Evolutionary conservation across 2,888 invertebrate species (phyloP).

Genomic region (Halictus ligatus): DNA sequence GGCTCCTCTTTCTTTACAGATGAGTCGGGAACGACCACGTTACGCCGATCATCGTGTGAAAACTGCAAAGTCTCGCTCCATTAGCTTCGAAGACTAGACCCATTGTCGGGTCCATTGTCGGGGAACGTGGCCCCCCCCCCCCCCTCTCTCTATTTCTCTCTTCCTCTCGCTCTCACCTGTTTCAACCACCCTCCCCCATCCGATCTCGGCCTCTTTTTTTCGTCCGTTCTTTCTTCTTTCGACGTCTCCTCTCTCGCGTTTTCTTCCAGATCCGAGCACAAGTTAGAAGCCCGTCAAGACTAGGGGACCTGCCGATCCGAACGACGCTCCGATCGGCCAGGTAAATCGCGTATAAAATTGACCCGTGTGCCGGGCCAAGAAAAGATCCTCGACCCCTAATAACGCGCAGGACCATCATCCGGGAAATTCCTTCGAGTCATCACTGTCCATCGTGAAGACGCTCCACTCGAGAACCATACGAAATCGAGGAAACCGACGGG

Average conservation of each 20-base stretch:
- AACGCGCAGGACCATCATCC: conserved; percentile 52
- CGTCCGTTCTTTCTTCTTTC: conserved; percentile 7
- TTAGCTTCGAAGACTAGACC: conserved; percentile 75
- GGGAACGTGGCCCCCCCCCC: conserved; percentile 60
- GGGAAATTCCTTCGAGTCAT: conserved; percentile 30
- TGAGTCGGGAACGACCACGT: conserved; percentile 58
- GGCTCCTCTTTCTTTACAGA: conserved; percentile 42
- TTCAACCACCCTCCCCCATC: conserved; percentile 6
- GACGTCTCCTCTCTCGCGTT: conserved; percentile 29
- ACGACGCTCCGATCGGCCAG: conserved; percentile 56
- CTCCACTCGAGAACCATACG: conserved; percentile 1
- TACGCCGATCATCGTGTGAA: conserved; percentile 77
- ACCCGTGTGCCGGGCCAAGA: conserved; percentile 23
- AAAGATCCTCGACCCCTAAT: conserved; percentile 48
- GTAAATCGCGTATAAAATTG: conserved; percentile 69
- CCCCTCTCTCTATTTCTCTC: neutral
- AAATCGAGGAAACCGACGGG: conserved; percentile 3
- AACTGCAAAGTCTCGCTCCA: conserved; percentile 77
- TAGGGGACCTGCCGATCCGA: conserved; percentile 59
- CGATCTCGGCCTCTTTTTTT: conserved; percentile 23
- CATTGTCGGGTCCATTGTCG: conserved; percentile 74
- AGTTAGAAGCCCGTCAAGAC: conserved; percentile 53
- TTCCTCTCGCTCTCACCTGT: conserved; percentile 1
- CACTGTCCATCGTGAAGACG: neutral
- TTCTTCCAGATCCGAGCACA: conserved; percentile 50